Percentiles rank a stretch among this genome's conserved stretches.
Conservation (phyloP, 2,113 vertebrate genomes). For the Peromyscus leucopus region DNA sequence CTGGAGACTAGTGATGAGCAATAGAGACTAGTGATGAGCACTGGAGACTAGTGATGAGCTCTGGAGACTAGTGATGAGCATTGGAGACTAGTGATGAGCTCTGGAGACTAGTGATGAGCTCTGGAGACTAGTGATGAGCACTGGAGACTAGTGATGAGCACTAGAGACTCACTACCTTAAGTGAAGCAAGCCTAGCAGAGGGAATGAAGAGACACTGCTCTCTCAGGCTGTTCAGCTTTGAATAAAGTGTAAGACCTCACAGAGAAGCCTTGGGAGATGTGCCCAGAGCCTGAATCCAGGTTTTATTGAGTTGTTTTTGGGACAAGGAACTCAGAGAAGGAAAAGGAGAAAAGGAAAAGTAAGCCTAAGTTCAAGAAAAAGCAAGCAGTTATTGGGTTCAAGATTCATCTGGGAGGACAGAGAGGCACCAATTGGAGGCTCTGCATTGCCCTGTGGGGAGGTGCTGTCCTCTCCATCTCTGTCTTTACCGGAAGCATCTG, state of each 20-base stretch:
- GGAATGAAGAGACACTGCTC: not conserved
- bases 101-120: too few relatives aligned
- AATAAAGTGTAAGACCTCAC: not conserved
- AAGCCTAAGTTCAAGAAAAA: too few relatives aligned
- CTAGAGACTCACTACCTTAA: not conserved
- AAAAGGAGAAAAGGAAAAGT: not conserved
- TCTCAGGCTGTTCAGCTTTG: not conserved
- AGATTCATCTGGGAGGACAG: not conserved
- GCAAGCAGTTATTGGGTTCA: not conserved
- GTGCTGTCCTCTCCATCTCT: not conserved
- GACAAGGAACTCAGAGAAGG: not conserved
- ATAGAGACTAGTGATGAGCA: not conserved
- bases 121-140: not conserved
- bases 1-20: not conserved
- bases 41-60: not conserved
- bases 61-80: too few relatives aligned
- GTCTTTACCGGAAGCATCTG: not conserved
- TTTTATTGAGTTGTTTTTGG: not conserved
- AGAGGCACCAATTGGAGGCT: not conserved
- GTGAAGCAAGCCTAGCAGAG: not conserved
- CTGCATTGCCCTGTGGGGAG: rapidly evolving
- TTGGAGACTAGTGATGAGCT: too few relatives aligned
- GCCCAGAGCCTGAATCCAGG: constrained; percentile 16
- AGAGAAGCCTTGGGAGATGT: not conserved
- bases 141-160: too few relatives aligned